Conservation (phyloP, 2,888 invertebrate genomes). For the Synanthedon formicaeformis region DNA sequence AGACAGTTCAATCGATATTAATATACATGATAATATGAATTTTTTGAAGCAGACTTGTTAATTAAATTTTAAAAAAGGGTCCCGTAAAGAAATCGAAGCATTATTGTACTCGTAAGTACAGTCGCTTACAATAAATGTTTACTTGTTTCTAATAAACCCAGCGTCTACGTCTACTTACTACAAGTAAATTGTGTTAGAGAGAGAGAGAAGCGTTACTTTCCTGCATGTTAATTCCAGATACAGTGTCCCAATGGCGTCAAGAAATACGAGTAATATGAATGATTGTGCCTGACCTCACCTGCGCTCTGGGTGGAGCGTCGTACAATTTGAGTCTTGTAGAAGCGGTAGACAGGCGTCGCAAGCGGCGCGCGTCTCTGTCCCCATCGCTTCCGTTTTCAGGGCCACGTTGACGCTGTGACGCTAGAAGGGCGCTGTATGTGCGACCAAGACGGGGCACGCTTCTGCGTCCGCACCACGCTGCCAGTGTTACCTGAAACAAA, state of each 20-base stretch:
- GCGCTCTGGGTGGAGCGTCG: slow-evolving; percentile 54
- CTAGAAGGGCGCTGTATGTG: slow-evolving; percentile 37
- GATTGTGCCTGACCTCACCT: slow-evolving; percentile 56
- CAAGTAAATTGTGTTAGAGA: slow-evolving; percentile 2
- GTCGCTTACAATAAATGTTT: too few species aligned
- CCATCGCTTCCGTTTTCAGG: slow-evolving; percentile 14
- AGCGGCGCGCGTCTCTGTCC: slow-evolving; percentile 20
- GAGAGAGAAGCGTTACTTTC: not conserved
- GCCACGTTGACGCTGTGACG: slow-evolving; percentile 28
- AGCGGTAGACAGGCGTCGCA: slow-evolving; percentile 49
- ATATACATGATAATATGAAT: too few species aligned
- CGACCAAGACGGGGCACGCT: slow-evolving; percentile 23
- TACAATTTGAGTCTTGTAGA: slow-evolving; percentile 38
- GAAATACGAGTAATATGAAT: not conserved
- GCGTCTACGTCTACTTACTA: too few species aligned
- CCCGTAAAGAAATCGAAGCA: too few species aligned
- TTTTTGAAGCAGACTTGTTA: too few species aligned
- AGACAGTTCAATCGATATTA: too few species aligned
- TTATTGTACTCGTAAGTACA: too few species aligned
- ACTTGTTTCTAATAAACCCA: too few species aligned
- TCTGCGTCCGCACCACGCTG: slow-evolving; percentile 48
- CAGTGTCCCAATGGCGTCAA: not conserved
- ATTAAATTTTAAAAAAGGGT: too few species aligned
- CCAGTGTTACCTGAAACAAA: slow-evolving; percentile 39
- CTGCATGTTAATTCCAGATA: not conserved